Conservation (phyloP, 2,113 vertebrate genomes). For the Thunnus maccoyii region DNA sequence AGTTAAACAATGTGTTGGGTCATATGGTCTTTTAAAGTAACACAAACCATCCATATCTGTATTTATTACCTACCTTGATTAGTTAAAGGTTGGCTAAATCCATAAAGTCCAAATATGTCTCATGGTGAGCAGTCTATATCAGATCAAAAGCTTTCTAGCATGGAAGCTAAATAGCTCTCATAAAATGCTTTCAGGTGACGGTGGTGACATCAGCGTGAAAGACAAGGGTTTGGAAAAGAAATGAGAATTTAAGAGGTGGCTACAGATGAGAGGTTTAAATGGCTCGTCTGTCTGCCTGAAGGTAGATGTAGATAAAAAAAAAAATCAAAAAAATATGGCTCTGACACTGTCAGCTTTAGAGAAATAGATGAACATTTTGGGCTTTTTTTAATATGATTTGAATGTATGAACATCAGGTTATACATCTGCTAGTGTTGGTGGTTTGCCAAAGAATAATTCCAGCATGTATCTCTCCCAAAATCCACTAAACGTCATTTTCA, state of each 20-base stretch:
- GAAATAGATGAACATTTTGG: not conserved
- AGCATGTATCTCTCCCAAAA: no score
- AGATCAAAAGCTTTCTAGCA: slow-evolving; percentile 3
- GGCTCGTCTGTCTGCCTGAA: not conserved
- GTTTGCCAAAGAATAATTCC: no score
- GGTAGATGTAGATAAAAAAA: not conserved
- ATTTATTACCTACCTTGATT: not conserved
- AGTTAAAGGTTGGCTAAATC: not conserved
- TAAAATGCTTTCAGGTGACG: slow-evolving; percentile 27
- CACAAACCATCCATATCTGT: not conserved
- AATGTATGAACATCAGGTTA: no score
- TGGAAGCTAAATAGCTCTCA: slow-evolving; percentile 16
- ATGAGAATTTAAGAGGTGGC: slow-evolving; percentile 25
- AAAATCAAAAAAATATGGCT: no score
- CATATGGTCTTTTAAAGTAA: not conserved
- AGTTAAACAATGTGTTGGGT: not conserved
- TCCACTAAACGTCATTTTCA: no score
- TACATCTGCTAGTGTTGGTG: no score
- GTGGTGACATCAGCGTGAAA: slow-evolving; percentile 34
- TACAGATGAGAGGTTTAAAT: slow-evolving; percentile 30
- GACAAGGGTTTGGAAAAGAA: slow-evolving; percentile 22
- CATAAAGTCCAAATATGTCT: not conserved
- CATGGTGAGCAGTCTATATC: slow-evolving; percentile 6
- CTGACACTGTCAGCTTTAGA: not conserved
- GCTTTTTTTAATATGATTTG: no score